These are phyloP conservation scores for Nephila pilipes DNA, from an alignment of 1,140 invertebrate genomes.

Conservation along the genomic window DNA sequence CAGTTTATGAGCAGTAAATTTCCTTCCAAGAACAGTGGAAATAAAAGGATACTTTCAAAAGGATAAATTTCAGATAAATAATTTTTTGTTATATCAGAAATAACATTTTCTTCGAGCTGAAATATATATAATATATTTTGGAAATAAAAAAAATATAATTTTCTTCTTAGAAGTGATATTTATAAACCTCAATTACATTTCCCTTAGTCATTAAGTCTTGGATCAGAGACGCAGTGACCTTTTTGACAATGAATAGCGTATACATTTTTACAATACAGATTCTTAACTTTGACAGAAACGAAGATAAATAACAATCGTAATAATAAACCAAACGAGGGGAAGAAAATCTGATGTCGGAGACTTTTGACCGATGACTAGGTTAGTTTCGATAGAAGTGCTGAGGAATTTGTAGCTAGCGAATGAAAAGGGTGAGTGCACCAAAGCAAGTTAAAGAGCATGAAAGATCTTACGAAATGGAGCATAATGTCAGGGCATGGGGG, in stretches of 20 bases:
- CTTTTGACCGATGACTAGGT: constrained; percentile 22
- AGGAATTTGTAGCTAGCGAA: background rate
- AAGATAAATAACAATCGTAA: background rate
- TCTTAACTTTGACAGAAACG: background rate
- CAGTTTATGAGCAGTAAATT: too few species aligned
- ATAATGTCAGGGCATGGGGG: constrained; percentile 1
- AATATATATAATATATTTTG: too few species aligned
- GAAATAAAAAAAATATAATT: too few species aligned
- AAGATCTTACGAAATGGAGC: constrained; percentile 50
- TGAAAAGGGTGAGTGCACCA: constrained; percentile 26
- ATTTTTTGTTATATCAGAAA: too few species aligned
- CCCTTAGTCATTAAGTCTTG: background rate
- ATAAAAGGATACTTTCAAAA: too few species aligned
- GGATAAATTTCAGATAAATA: too few species aligned
- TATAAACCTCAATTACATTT: background rate
- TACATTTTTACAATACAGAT: background rate
- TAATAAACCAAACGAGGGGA: background rate
- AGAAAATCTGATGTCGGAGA: background rate
- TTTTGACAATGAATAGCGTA: background rate
- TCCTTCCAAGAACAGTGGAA: too few species aligned
- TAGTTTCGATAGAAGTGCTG: background rate
- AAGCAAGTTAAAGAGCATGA: constrained; percentile 52
- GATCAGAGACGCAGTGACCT: background rate
- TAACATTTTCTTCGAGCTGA: too few species aligned
- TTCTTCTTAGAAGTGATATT: too few species aligned